Base-by-base conservation (phyloP, 2,888 invertebrate species). In the Thereva nobilitata region DNA sequence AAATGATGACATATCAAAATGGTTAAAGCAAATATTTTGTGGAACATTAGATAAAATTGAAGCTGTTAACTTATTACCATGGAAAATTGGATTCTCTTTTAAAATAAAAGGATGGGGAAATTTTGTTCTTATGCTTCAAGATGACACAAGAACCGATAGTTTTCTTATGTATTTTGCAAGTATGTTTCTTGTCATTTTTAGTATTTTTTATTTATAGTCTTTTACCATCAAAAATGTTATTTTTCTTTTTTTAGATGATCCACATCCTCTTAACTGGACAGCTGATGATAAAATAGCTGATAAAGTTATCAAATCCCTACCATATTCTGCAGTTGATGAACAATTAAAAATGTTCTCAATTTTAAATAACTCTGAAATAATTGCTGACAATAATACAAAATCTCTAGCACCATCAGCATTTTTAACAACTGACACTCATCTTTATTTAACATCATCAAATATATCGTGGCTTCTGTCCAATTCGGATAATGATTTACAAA, bases 81-180 rank as follows among this genome's bases (percentile, higher is more conserved):
- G 83, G 78, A 83, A 85, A 71, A 80, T 84, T 70, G 86, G 86
- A 0, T 70, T 85, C 42, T 74, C 82, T 0, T 77, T 85, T n/a
- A 77, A 77, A 12, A 71, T 86, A 3, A 78, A 80, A 53, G 79
- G 80, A 57, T 80, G 80, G 71, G 80, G 77, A 34, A 76, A 73
- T 71, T 74, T 78, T 41, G 72, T 76, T 23, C 71, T 81, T 8
- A 73, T 86, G 41, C 72, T 86, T 23, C 83, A 84, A 75, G 85
- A 86, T 73, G 80, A 82, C 56, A 77, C 82, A 55, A 77, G 84
- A 61, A 85, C 85, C 2, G 82, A 83, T 6, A 84, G 82, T 70
- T 79, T 86, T 38, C 72, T 85, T 35, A 75, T 83, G 52, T 82
- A 81, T 73, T 76, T 85, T 57, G 80, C 82, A 69, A 80, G 84